phyloP scores from a whole-genome alignment of 2,888 invertebrate species.

The Abrostola tripartita region DNA sequence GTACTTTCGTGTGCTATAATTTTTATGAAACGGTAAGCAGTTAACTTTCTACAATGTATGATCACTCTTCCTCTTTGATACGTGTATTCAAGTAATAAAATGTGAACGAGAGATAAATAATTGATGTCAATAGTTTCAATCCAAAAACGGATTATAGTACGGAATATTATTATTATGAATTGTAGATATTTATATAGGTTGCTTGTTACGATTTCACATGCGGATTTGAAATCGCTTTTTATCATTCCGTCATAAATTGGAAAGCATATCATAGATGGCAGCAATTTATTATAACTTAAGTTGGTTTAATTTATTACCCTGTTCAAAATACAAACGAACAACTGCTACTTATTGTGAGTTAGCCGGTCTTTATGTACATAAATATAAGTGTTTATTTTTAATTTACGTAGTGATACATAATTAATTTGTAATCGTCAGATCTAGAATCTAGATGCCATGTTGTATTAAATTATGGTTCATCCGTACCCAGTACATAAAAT shows the following conservation, averaged over 20 bases:
- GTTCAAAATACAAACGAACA: constrained; percentile 60
- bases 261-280: constrained; percentile 80
- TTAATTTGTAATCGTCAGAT: constrained; percentile 1
- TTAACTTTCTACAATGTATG: constrained; percentile 48
- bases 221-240: constrained; percentile 68
- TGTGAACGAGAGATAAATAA: constrained; percentile 55
- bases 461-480: constrained; percentile 23
- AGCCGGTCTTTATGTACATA: constrained; percentile 1
- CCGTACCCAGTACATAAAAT: constrained; percentile 49
- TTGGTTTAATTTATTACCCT: constrained; percentile 70
- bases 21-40: constrained; percentile 53
- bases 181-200: constrained; percentile 65
- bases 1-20: constrained; percentile 51
- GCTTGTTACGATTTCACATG: constrained; percentile 69
- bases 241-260: constrained; percentile 80
- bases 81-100: constrained; percentile 42
- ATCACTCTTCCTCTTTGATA: constrained; percentile 53
- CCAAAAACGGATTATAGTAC: constrained; percentile 53
- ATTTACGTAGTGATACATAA: constrained; percentile 6
- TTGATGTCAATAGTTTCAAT: constrained; percentile 63
- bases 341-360: not conserved
- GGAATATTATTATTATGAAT: constrained; percentile 58
- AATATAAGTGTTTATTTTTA: constrained; percentile 1
- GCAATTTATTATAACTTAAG: constrained; percentile 72
- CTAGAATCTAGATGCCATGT: not conserved